Evolutionary conservation across 2,797 vertebrate genomes (phyloP), one percentile per base, ranked within the genome.

Genomic region (Brachyalestes nurse): DNA sequence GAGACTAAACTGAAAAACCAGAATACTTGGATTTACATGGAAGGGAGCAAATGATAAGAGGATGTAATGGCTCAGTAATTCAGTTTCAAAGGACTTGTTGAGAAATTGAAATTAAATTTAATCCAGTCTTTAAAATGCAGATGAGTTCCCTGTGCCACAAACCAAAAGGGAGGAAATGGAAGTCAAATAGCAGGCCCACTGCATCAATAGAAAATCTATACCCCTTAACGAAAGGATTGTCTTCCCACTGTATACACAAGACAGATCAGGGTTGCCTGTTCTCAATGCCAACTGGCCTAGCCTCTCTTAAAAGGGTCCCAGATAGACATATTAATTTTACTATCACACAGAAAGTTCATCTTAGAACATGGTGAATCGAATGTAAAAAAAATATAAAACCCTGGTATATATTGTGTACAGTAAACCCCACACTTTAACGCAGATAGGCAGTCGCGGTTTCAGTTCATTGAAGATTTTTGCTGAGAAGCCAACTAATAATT

Each of bases 181-280:
- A 83, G 75, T 77, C 78, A 83, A 83, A 80, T 67, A 73, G 73
- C 19, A 67, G 34, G 72, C 45, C 61, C 13, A 42, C 23, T 0
- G 13, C n/a, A 28, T 77, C 78, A 80, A 73, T 73, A 72, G 69
- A 23, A 80, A 81, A 84, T 84, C 74, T 84, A 73, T 84, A 67
- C 53, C 25, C 53, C 55, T 70, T 84, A 57, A 69, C 77, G 74
- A 80, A 84, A 62, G 74, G 69, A 77, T 77, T 80, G 67, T 77
- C 61, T 73, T 67, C 66, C 79, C 67, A 72, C 73, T 80, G 69
- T 64, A 64, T 64, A 73, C 74, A 77, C 34, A 78, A 73, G 74
- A 77, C 21, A 34, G 67, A 77, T 77, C 55, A 70, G 72, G 66
- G 17, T 6, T 53, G 34, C 55, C 42, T 57, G 42, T 65, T 64